Evolutionary conservation across 2,113 vertebrate genomes (phyloP).

Genomic region (Meleagris gallopavo): DNA sequence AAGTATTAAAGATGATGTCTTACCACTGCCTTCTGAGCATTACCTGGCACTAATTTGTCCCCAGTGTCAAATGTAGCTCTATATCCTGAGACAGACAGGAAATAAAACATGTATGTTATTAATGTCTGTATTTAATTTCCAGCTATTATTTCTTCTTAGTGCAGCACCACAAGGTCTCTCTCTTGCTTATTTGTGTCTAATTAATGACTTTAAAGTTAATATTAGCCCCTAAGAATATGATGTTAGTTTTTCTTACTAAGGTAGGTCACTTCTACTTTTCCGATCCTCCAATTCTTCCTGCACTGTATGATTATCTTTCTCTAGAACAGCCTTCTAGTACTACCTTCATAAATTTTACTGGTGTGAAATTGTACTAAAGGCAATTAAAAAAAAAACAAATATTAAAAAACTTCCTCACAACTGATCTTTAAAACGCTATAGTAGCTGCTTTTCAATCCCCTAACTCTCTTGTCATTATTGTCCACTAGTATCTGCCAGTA

Average conservation of each 20-base stretch:
- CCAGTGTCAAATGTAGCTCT: not conserved
- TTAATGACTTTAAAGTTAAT: not conserved
- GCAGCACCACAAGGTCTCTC: not conserved
- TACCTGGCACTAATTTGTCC: not conserved
- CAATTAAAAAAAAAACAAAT: too few species aligned
- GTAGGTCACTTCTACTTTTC: not conserved
- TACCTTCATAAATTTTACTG: not conserved
- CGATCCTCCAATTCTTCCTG: not conserved
- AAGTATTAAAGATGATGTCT: not conserved
- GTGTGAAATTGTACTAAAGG: not conserved
- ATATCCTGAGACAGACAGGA: not conserved
- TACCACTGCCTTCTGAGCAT: not conserved
- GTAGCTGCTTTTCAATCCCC: not conserved
- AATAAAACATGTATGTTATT: not conserved
- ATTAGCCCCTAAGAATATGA: not conserved
- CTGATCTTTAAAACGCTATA: not conserved
- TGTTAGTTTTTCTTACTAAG: not conserved
- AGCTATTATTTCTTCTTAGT: not conserved
- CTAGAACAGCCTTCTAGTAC: not conserved
- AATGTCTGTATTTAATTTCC: not conserved
- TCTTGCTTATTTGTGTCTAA: not conserved
- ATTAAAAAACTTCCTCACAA: not conserved
- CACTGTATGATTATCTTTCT: too few species aligned
- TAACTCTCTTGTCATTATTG: not conserved
- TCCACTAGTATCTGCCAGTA: not conserved